Evolutionary conservation across 1,140 invertebrate species (phyloP).

Genomic region (Drosophila nigromelanica): DNA sequence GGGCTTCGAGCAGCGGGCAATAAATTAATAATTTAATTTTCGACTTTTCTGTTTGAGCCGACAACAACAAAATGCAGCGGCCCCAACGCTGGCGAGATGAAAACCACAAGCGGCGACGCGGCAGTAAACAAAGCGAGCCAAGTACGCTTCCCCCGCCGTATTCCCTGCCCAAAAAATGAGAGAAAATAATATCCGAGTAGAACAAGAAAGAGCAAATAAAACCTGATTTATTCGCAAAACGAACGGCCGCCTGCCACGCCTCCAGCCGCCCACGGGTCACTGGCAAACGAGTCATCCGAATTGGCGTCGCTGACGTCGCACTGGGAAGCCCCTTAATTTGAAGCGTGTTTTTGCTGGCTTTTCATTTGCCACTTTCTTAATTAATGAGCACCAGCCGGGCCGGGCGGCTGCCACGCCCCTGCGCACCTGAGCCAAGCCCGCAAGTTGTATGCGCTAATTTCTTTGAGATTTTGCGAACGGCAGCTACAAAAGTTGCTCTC

Average conservation of each 20-base stretch:
- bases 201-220: slow-evolving; percentile 80
- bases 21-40: slow-evolving; percentile 84
- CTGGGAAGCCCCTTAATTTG: slow-evolving; percentile 49
- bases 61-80: slow-evolving; percentile 56
- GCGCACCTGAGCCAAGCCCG: slow-evolving; percentile 16
- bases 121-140: slow-evolving; percentile 63
- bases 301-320: slow-evolving; percentile 25
- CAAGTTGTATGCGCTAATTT: slow-evolving; percentile 73
- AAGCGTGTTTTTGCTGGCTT: slow-evolving; percentile 75
- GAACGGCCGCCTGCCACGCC: slow-evolving; percentile 21
- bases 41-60: slow-evolving; percentile 71
- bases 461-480: slow-evolving; percentile 64
- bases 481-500: slow-evolving; percentile 66
- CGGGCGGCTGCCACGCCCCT: slow-evolving; percentile 30
- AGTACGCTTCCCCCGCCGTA: slow-evolving; percentile 24
- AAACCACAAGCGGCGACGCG: slow-evolving; percentile 66
- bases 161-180: not conserved
- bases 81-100: slow-evolving; percentile 31
- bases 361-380: slow-evolving; percentile 82
- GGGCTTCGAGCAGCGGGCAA: slow-evolving; percentile 49
- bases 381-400: slow-evolving; percentile 69
- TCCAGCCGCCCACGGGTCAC: slow-evolving; percentile 41
- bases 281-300: slow-evolving; percentile 39
- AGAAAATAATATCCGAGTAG: slow-evolving; percentile 59
- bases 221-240: slow-evolving; percentile 68